Base-by-base conservation (phyloP, 2,797 vertebrate genomes). In the Podargus strigoides region DNA sequence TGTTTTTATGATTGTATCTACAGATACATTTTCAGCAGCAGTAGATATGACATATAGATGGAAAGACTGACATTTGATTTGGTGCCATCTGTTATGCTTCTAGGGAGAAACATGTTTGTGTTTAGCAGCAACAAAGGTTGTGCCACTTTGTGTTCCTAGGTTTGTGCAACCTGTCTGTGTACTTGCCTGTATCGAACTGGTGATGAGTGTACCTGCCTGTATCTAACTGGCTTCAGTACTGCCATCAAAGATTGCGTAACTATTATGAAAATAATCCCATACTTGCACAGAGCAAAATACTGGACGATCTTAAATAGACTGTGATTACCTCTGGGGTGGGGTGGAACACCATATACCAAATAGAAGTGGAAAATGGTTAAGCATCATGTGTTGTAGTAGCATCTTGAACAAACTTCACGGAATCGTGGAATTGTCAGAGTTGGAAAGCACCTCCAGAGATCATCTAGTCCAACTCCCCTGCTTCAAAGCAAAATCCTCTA, bases 341-440 rank as follows among this genome's bases (percentile, higher is more conserved):
- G 2, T 30, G 3, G 3, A n/a, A n/a, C n/a, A 39, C 19, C 4
- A 6, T 0, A 1, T 24, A 46, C 6, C 8, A 81, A 77, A 42
- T 8, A 10, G 16, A 37, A 52, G 11, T 21, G 39, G 47, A 37
- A 47, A 34, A 50, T 14, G 3, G 27, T 37, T 12, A 16, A 26
- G 14, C 0, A 1, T 30, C 32, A n/a, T 0, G 2, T 44, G 24
- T 1, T 64, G 18, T 27, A 49, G 36, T 13, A 63, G 7, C 5
- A 46, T 7, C 26, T 55, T 52, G 53, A 80, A 77, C 34, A 63
- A 41, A 37, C 22, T 27, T 44, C 13, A n/a, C n/a, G n/a, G n/a
- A n/a, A n/a, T n/a, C n/a, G n/a, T n/a, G n/a, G n/a, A n/a, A n/a
- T n/a, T n/a, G n/a, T n/a, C n/a, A n/a, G n/a, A n/a, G n/a, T n/a